Evolutionary conservation across 1,140 invertebrate genomes (phyloP).

Genomic region (Plodia interpunctella): DNA sequence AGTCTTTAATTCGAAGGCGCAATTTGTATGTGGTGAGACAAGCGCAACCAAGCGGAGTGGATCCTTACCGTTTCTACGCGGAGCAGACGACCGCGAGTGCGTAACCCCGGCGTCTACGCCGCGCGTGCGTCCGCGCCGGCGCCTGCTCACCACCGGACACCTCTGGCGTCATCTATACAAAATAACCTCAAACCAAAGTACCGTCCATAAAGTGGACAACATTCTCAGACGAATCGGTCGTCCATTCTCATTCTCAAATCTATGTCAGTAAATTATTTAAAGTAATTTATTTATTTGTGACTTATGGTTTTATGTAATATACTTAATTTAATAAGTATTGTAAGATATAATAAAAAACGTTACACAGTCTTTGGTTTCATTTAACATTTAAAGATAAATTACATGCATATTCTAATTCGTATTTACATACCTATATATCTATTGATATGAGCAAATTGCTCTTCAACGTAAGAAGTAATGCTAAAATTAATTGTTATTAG

Average conservation of each 20-base stretch:
- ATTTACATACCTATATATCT: background rate
- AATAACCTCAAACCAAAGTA: constrained; percentile 71
- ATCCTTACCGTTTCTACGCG: constrained; percentile 78
- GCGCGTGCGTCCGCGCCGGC: constrained; percentile 29
- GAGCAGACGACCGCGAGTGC: constrained; percentile 78
- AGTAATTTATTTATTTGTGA: constrained; percentile 73
- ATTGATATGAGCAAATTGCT: no score
- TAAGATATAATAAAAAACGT: constrained; percentile 55
- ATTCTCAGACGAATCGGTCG: constrained; percentile 41
- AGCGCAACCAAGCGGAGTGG: constrained; percentile 64
- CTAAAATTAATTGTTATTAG: no score
- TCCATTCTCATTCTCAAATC: constrained; percentile 51
- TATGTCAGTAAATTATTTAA: constrained; percentile 72
- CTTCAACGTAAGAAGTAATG: no score
- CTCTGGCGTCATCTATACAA: constrained; percentile 45
- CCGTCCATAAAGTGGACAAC: constrained; percentile 48
- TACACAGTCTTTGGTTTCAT: constrained; percentile 47
- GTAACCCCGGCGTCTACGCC: constrained; percentile 79
- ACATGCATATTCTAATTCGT: background rate
- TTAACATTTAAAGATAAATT: constrained; percentile 15
- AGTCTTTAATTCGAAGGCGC: constrained; percentile 76
- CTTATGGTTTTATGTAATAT: constrained; percentile 57
- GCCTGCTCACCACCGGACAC: constrained; percentile 27
- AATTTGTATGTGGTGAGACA: constrained; percentile 80
- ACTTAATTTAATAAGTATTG: constrained; percentile 61